Percentiles rank a stretch among this genome's conserved stretches.
Conservation (phyloP, 2,797 vertebrate genomes). For the Yasuhikotakia modesta region DNA sequence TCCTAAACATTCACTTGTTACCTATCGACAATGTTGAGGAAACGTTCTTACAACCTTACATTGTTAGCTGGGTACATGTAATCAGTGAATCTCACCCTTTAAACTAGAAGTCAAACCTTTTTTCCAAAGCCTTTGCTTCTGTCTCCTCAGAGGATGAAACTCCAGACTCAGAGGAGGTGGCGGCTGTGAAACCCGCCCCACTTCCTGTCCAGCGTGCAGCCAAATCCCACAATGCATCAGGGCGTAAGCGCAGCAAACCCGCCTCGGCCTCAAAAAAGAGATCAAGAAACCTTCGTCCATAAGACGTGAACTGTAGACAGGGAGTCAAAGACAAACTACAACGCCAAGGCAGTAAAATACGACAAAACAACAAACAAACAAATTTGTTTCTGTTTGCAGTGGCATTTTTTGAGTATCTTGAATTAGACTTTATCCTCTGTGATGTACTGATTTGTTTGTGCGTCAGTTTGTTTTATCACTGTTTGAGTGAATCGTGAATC, state of each 20-base stretch:
- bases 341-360: conserved; percentile 33
- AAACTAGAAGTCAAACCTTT: neutral
- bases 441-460: conserved; percentile 44
- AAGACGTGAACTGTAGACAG: conserved; percentile 13
- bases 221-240: conserved; percentile 53
- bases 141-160: conserved; percentile 62
- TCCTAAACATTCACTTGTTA: no score
- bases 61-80: no score
- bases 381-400: conserved; percentile 40
- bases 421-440: conserved; percentile 52
- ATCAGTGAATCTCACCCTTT: neutral
- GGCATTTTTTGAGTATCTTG: conserved; percentile 51
- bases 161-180: conserved; percentile 61
- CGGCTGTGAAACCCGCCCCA: conserved; percentile 30
- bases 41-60: no score
- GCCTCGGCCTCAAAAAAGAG: conserved; percentile 54
- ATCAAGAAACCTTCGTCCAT: conserved; percentile 49
- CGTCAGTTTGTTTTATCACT: neutral
- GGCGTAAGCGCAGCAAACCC: conserved; percentile 59
- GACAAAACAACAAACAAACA: neutral
- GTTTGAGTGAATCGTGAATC: conserved; percentile 5
- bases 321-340: conserved; percentile 16
- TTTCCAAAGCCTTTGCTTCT: neutral
- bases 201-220: conserved; percentile 45
- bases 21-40: no score